Conservation (phyloP, 1,140 invertebrate genomes). For the Thereuonema tuberculata region DNA sequence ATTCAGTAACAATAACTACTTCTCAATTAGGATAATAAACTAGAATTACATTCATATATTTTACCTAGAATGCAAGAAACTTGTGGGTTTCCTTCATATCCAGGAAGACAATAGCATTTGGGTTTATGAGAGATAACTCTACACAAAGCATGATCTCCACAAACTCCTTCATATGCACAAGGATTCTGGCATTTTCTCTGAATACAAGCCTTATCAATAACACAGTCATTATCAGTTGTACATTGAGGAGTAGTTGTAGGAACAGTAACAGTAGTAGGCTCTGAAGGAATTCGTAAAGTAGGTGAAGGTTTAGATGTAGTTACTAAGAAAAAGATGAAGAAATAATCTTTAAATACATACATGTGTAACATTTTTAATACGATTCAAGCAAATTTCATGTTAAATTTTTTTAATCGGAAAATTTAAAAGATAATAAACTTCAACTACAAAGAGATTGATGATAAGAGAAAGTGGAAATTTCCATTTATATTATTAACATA, state of each 20-base stretch:
- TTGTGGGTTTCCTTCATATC: conserved; percentile 57
- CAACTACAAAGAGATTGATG: no score
- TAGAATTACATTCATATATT: no score
- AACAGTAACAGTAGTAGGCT: conserved; percentile 62
- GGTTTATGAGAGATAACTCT: conserved; percentile 51
- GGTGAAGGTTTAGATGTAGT: conserved; percentile 11
- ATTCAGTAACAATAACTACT: no score
- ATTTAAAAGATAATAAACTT: no score
- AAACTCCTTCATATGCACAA: conserved; percentile 58
- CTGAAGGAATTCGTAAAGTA: conserved; percentile 37
- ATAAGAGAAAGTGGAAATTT: no score
- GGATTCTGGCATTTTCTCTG: conserved; percentile 50
- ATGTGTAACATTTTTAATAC: conserved; percentile 17
- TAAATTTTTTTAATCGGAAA: no score
- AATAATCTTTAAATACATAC: no score
- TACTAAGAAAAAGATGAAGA: no score
- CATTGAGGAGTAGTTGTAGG: conserved; percentile 44
- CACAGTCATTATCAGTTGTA: conserved; percentile 18
- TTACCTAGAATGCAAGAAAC: conserved; percentile 34
- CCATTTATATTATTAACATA: no score
- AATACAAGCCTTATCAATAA: conserved; percentile 20
- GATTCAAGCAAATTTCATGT: no score
- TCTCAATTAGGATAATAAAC: no score
- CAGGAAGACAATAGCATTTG: conserved; percentile 54
- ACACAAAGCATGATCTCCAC: conserved; percentile 66